These are phyloP conservation scores for Escarpia spicata DNA, from an alignment of 2,888 invertebrate species.

Conservation along the genomic window DNA sequence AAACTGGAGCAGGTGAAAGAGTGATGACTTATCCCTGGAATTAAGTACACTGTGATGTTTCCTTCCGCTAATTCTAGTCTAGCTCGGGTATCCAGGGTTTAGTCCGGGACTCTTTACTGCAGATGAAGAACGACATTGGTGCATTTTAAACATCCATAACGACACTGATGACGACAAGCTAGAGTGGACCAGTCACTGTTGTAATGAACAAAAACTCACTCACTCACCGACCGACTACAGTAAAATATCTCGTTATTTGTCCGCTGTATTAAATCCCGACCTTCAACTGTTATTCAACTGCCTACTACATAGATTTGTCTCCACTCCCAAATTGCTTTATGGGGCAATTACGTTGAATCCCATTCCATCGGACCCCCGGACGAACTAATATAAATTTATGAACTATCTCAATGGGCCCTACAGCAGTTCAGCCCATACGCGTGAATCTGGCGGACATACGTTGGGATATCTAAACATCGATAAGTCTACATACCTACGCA, in stretches of 20 bases:
- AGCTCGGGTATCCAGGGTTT: neutral
- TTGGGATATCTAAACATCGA: no score
- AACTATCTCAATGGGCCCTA: no score
- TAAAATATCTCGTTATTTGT: neutral
- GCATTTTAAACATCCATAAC: neutral
- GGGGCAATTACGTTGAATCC: no score
- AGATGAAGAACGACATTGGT: neutral
- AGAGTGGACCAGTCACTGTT: neutral
- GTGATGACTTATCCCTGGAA: no score
- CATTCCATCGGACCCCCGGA: no score
- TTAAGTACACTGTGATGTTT: no score
- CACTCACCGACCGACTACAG: neutral
- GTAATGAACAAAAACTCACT: neutral
- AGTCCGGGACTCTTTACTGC: neutral
- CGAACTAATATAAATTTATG: no score
- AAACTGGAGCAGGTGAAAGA: no score
- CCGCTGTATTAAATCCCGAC: neutral
- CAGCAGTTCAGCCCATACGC: no score
- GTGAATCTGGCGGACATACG: no score
- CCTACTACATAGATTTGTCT: neutral
- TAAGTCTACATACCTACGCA: no score
- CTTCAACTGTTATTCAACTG: neutral
- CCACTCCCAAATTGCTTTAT: neutral
- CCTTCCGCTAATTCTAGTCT: neutral
- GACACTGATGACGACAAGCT: neutral